Evolutionary conservation across 1,140 invertebrate species (phyloP).

Genomic region (Chlorops oryzae): DNA sequence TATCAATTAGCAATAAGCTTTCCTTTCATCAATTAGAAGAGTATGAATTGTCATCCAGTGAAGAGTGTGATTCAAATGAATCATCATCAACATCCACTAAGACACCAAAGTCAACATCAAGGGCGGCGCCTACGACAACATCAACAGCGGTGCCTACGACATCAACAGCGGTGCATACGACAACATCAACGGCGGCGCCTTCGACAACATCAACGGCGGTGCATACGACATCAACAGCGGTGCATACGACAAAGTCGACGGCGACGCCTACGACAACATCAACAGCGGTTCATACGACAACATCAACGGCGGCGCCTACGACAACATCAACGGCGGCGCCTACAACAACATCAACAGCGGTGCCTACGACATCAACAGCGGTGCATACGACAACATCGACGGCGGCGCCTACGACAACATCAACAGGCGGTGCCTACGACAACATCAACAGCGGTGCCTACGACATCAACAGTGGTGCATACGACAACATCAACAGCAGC

Average conservation of each 20-base stretch:
- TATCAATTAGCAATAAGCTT: background rate
- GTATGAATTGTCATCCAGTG: no score
- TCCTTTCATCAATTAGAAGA: background rate
- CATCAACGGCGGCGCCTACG: background rate
- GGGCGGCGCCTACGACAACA: constrained; percentile 5
- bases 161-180: constrained; percentile 52
- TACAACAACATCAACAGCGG: no score
- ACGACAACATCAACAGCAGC: background rate
- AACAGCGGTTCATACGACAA: background rate
- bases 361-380: background rate
- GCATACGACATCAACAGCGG: background rate
- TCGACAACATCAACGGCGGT: background rate
- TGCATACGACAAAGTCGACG: background rate
- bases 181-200: constrained; percentile 55
- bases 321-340: no score
- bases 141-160: constrained; percentile 1
- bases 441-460: background rate
- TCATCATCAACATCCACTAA: background rate
- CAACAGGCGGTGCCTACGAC: constrained; percentile 12
- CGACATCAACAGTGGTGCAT: background rate
- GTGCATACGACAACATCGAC: background rate
- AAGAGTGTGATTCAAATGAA: no score
- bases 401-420: background rate
- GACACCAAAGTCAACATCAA: background rate
- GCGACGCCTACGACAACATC: constrained; percentile 2